Evolutionary conservation across 2,888 invertebrate species (phyloP).

Genomic region (Muschampia plurimacula): DNA sequence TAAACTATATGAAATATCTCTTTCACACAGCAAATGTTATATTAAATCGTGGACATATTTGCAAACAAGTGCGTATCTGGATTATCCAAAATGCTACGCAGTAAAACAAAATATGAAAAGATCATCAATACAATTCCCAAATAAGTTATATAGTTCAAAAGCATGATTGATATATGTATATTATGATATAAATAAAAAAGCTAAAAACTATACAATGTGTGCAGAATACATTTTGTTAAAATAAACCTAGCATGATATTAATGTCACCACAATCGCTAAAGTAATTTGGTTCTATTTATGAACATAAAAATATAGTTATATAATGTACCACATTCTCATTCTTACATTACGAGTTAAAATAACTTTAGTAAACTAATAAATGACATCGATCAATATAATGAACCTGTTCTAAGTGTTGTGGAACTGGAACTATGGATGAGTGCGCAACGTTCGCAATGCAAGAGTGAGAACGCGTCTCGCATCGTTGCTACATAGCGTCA

Average conservation of each 20-base stretch:
- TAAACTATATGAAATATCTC: slow-evolving; percentile 33
- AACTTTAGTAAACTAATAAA: slow-evolving; percentile 51
- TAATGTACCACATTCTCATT: slow-evolving; percentile 58
- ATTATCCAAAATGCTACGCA: slow-evolving; percentile 76
- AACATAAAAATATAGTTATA: slow-evolving; percentile 22
- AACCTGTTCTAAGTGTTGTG: slow-evolving; percentile 25
- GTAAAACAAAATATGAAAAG: slow-evolving; percentile 50
- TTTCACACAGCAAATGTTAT: background rate
- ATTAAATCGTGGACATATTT: slow-evolving; percentile 33
- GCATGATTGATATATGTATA: slow-evolving; percentile 50
- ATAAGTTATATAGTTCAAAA: slow-evolving; percentile 34
- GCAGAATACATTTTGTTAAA: slow-evolving; percentile 75
- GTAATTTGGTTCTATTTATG: slow-evolving; percentile 40
- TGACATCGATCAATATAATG: slow-evolving; percentile 46
- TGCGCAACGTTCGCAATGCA: slow-evolving; percentile 53
- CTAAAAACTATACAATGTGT: slow-evolving; percentile 59
- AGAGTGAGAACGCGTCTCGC: slow-evolving; percentile 72
- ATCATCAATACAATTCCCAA: slow-evolving; percentile 11
- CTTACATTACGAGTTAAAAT: slow-evolving; percentile 62
- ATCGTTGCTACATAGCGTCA: slow-evolving; percentile 65
- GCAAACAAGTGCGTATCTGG: slow-evolving; percentile 73
- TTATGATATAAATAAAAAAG: slow-evolving; percentile 49
- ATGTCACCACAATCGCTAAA: slow-evolving; percentile 42
- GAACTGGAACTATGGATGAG: slow-evolving; percentile 30
- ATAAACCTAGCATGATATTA: slow-evolving; percentile 31